phyloP scores from a whole-genome alignment of 2,113 vertebrate genomes.

The Neolamprologus sp. region DNA sequence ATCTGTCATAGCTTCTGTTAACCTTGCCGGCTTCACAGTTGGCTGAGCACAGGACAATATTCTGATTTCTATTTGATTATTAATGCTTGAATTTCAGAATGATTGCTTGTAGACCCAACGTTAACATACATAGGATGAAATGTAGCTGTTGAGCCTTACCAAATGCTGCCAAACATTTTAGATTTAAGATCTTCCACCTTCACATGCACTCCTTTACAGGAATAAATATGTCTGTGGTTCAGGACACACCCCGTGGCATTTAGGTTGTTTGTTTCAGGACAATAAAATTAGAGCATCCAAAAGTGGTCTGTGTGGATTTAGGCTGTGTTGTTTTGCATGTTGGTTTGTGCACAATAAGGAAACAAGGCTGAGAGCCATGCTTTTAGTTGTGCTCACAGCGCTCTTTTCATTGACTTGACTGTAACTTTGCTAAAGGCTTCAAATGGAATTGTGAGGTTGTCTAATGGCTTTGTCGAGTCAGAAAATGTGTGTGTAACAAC shows the following conservation, averaged over 20 bases:
- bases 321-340: background rate
- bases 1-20: background rate
- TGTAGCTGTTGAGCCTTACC: background rate
- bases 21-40: background rate
- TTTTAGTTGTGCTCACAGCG: constrained; percentile 3
- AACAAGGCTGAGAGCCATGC: background rate
- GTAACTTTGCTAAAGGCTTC: constrained; percentile 4
- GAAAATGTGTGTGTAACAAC: background rate
- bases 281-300: background rate
- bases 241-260: background rate
- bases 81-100: background rate
- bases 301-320: background rate
- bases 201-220: background rate
- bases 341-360: background rate
- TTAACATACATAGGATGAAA: background rate
- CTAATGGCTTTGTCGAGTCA: constrained; percentile 8
- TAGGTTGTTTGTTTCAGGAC: background rate
- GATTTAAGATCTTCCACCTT: background rate
- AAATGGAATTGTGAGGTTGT: constrained; percentile 11
- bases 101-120: background rate
- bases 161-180: background rate
- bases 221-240: background rate
- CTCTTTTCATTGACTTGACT: background rate
- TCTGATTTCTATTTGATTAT: background rate
- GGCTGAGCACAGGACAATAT: background rate